These are phyloP conservation scores for Styela clava DNA, from an alignment of 23 tunicate species.

Conservation along the genomic window DNA sequence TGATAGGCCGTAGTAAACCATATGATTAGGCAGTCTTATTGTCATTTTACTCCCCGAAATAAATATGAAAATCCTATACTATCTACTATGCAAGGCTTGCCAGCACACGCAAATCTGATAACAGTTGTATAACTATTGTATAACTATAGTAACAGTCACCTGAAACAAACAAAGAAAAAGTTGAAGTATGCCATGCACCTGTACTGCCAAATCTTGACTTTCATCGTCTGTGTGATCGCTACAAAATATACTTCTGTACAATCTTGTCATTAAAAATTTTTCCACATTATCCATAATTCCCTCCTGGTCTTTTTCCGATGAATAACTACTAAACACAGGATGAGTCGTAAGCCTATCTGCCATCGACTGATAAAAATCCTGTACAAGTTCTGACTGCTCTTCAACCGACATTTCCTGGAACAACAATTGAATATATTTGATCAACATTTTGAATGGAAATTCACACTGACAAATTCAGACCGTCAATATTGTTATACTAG, in stretches of 20 bases:
- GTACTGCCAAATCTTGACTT: conserved; percentile 71
- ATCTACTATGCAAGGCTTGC: too few species aligned
- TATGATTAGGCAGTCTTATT: too few species aligned
- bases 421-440: too few species aligned
- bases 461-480: neutral
- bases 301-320: conserved; percentile 41
- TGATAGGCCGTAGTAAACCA: too few species aligned
- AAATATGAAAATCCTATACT: too few species aligned
- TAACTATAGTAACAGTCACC: too few species aligned
- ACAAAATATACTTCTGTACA: conserved; percentile 74
- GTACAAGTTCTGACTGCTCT: conserved; percentile 68
- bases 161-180: too few species aligned
- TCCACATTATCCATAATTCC: conserved; percentile 64
- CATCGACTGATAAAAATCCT: conserved; percentile 84
- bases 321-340: conserved; percentile 31
- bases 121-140: too few species aligned
- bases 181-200: conserved; percentile 49
- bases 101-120: too few species aligned
- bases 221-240: conserved; percentile 88
- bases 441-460: too few species aligned
- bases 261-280: conserved; percentile 67
- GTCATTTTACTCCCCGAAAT: too few species aligned
- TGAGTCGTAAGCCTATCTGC: conserved; percentile 44
- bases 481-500: neutral
- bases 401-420: conserved; percentile 51